Evolutionary conservation across 2,888 invertebrate species (phyloP).

Genomic region (Phalera bucephala): DNA sequence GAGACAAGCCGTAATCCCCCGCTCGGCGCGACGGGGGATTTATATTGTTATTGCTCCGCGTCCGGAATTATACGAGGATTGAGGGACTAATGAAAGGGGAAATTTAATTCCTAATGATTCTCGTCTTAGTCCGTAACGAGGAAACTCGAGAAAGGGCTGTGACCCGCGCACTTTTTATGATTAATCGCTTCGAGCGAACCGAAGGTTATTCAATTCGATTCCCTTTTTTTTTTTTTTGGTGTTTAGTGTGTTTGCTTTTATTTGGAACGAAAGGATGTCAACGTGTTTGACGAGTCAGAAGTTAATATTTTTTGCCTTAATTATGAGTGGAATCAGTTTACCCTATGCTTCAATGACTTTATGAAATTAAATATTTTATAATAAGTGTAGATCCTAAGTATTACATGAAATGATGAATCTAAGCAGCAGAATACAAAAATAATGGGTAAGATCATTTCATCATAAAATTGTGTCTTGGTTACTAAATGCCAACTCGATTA

Average conservation of each 20-base stretch:
- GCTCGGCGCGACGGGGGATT: conserved; percentile 83
- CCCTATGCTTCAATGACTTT: too few species aligned
- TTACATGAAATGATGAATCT: too few species aligned
- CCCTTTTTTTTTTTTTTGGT: conserved; percentile 50
- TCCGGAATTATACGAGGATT: conserved; percentile 84
- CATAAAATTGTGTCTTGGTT: too few species aligned
- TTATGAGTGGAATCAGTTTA: too few species aligned
- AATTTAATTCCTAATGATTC: conserved; percentile 84
- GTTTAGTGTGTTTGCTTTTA: conserved; percentile 56
- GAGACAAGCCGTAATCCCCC: conserved; percentile 83
- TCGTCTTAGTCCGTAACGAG: conserved; percentile 83
- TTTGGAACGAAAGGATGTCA: conserved; percentile 47
- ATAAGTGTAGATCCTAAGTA: too few species aligned
- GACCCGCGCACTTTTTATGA: conserved; percentile 75
- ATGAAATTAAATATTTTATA: too few species aligned
- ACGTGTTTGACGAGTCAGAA: conserved; percentile 61
- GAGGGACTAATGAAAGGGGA: conserved; percentile 84
- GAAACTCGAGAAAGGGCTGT: conserved; percentile 81
- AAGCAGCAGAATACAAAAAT: too few species aligned
- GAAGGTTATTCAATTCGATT: conserved; percentile 67
- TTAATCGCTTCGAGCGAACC: conserved; percentile 68
- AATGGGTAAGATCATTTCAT: too few species aligned
- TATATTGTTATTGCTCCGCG: conserved; percentile 83
- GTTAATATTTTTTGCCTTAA: too few species aligned
- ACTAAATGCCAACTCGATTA: conserved; percentile 77